phyloP scores from a whole-genome alignment of 2,113 vertebrate species.

The Salvelinus alpinus region DNA sequence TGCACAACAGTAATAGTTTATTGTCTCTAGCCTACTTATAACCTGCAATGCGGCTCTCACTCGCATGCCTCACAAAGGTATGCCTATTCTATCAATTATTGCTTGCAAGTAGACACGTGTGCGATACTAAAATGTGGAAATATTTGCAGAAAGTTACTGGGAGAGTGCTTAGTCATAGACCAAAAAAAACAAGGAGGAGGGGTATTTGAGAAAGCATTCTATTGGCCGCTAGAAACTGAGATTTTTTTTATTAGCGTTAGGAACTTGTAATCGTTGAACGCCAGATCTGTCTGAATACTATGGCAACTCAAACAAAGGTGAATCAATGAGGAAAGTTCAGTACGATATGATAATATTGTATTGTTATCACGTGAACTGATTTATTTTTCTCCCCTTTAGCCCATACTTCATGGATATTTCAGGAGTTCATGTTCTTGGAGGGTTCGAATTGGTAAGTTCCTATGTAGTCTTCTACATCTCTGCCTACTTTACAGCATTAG shows the following conservation, averaged over 20 bases:
- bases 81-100: not conserved
- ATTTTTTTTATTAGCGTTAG: constrained; percentile 2
- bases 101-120: constrained; percentile 36
- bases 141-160: too few species aligned
- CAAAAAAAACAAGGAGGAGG: constrained; percentile 71
- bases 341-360: not conserved
- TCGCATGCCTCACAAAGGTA: constrained; percentile 70
- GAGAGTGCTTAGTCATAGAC: constrained; percentile 64
- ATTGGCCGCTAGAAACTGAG: constrained; percentile 64
- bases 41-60: constrained; percentile 63
- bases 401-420: constrained; percentile 91
- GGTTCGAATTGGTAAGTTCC: constrained; percentile 89
- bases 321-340: not conserved
- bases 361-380: not conserved
- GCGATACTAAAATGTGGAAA: not conserved
- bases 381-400: constrained; percentile 66
- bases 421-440: constrained; percentile 98
- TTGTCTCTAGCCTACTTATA: not conserved
- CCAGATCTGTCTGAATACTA: constrained; percentile 34
- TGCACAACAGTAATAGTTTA: not conserved
- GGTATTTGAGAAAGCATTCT: constrained; percentile 33
- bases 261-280: constrained; percentile 1
- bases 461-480: not conserved
- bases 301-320: constrained; percentile 73
- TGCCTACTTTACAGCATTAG: not conserved